Evolutionary conservation across 1,140 invertebrate species (phyloP), one percentile per base, ranked within the genome.

Genomic region (Chironomus tepperi): DNA sequence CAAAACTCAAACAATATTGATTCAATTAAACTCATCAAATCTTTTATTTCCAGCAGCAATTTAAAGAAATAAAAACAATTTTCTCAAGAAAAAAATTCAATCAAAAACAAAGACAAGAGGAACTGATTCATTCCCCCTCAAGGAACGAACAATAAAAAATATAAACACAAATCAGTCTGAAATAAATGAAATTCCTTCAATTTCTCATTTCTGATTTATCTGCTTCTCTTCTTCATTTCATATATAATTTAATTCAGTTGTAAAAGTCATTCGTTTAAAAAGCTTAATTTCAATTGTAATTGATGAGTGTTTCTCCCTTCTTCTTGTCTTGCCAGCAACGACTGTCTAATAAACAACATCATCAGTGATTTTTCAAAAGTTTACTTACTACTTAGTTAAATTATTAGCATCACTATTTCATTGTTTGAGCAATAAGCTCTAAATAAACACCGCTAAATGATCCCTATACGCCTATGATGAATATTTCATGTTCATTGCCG

Each of bases 381-480:
- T 34, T 34, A 34, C 24, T 34, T 15, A 57, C 47, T 57, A 57
- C 47, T 57, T 57, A 57, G 47, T 57, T n/a, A 57, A 57, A 57
- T 57, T 57, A 57, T 57, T 57, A 57, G 47, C 47, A n/a, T n/a
- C n/a, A 57, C 65, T 70, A 9, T 18, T 10, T 70, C 16, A 70
- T 70, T 21, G 65, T 19, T 70, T 70, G 65, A 70, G 65, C 65
- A 70, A 70, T 70, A 21, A 70, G 65, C 65, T 70, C 18, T 19
- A 70, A 70, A 70, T 70, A 70, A 70, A 70, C 65, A 70, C 65
- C 65, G 65, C 65, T 70, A 70, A 70, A 70, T 70, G 65, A 70
- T 70, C 65, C 43, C 47, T 70, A n/a, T 70, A 70, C 65, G 65
- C 65, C 65, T 70, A n/a, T 70, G 65, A 70, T 70, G 18, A 70